phyloP scores from a whole-genome alignment of 2,797 vertebrate genomes.

The Periparus ater region DNA sequence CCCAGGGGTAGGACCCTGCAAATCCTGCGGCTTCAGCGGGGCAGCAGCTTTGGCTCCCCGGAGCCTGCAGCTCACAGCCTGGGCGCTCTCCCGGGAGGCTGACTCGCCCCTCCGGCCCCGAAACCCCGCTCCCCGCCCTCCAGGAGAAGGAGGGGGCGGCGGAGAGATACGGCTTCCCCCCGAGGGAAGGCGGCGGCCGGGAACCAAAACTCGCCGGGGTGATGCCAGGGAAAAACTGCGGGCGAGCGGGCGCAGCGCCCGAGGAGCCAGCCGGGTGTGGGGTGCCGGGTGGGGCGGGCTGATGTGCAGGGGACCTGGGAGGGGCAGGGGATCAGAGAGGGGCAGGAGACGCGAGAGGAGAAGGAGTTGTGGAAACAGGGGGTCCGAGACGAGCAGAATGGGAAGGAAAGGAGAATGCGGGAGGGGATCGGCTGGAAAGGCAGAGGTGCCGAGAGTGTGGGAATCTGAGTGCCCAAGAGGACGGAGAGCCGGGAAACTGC shows the following conservation, averaged over 20 bases:
- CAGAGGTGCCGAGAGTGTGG: neutral
- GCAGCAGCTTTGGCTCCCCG: neutral
- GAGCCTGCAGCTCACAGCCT: neutral
- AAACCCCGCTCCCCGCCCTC: conserved; percentile 23
- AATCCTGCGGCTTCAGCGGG: neutral
- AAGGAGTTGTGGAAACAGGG: neutral
- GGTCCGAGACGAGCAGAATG: neutral
- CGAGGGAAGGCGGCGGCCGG: neutral
- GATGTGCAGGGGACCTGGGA: neutral
- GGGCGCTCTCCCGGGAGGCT: neutral
- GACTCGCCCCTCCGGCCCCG: neutral
- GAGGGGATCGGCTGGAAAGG: neutral
- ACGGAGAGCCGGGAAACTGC: neutral
- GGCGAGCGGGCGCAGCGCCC: neutral
- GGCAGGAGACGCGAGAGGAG: neutral
- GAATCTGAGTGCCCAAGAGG: neutral
- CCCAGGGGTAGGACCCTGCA: neutral
- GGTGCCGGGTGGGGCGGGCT: too few relatives aligned
- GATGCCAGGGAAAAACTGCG: neutral
- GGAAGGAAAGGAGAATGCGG: neutral
- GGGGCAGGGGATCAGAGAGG: neutral
- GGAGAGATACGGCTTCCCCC: neutral
- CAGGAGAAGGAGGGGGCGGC: conserved; percentile 16
- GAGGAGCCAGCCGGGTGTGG: neutral
- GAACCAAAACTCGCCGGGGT: neutral